Percentiles rank a stretch among this genome's conserved stretches.
Conservation (phyloP, 2,888 invertebrate genomes). For the Drosophila kuntzei region DNA sequence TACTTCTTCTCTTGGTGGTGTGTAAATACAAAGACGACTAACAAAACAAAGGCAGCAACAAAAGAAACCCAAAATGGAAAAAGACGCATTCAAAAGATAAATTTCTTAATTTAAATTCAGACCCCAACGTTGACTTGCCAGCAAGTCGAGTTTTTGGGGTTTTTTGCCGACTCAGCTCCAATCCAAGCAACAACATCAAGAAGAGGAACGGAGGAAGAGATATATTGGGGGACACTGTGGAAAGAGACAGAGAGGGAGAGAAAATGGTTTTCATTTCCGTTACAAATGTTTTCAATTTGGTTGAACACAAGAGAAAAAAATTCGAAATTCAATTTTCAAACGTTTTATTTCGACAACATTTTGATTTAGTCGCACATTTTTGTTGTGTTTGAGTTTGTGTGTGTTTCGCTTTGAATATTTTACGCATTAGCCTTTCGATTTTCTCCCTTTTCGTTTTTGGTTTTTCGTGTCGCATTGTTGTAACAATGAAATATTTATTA, state of each 20-base stretch:
- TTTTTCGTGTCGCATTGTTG: constrained; percentile 41
- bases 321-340: constrained; percentile 77
- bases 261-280: constrained; percentile 77
- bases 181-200: background rate
- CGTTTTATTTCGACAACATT: constrained; percentile 80
- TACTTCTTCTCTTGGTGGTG: constrained; percentile 10
- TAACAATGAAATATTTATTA: constrained; percentile 79
- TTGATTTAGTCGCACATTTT: constrained; percentile 75
- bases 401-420: constrained; percentile 72
- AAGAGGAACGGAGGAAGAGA: constrained; percentile 1
- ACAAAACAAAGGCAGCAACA: constrained; percentile 59
- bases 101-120: constrained; percentile 83
- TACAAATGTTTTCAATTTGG: constrained; percentile 80
- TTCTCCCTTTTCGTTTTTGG: constrained; percentile 51
- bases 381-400: constrained; percentile 12
- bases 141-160: constrained; percentile 57
- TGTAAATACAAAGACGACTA: constrained; percentile 54
- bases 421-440: constrained; percentile 63
- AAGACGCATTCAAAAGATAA: constrained; percentile 75
- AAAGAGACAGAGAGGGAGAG: background rate
- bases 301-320: constrained; percentile 32
- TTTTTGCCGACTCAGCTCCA: constrained; percentile 35
- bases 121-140: constrained; percentile 63
- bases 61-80: constrained; percentile 48
- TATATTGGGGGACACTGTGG: background rate